Base-by-base conservation (phyloP, 2,113 vertebrate species). In the Dendropsophus ebraccatus region DNA sequence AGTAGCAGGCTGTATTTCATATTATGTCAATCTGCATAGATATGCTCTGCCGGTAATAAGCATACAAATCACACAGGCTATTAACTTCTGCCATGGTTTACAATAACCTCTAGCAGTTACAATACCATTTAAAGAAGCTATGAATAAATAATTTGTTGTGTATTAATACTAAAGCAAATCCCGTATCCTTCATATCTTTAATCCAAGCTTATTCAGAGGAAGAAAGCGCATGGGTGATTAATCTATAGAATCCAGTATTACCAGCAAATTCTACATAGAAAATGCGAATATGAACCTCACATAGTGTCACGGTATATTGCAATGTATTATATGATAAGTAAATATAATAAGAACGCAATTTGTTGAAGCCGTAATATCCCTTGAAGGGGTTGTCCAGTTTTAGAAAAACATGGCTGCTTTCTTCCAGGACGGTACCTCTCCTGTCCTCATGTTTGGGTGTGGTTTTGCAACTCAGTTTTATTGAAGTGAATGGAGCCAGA, bases 41-140 rank as follows among this genome's bases (percentile, higher is more conserved):
- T 23, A 72, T 83, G 47, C 65, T 83, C 81, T 56, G n/a, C 8
- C 4, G 9, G 70, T 45, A 41, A 82, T 14, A 82, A 82, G 65
- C 65, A 83, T 25, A 52, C 19, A 83, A 83, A 72, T 83, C 45
- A 73, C 65, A 72, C 47, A 56, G 81, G 25, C 81, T 72, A 56
- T 83, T 72, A 83, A 72, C 49, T 72, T 50, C 32, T 37, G 28
- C 50, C 65, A 50, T 73, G 28, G 30, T 72, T 72, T 70, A 70
- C 49, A 83, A 72, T 72, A 72, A 72, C 30, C 47, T 32, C 65
- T 16, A 50, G 81, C 62, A 54, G 81, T 54, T 83, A 70, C 62
- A 70, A 69, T n/a, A 69, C 65, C 45, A 50, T 82, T 70, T 82
- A 56, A 72, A 70, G 47, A 28, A 13, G 19, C 58, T 41, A 19